Percentiles rank a stretch among this genome's conserved stretches.
Conservation (phyloP, 2,797 vertebrate genomes). For the Xiphorhynchus erythropygius region DNA sequence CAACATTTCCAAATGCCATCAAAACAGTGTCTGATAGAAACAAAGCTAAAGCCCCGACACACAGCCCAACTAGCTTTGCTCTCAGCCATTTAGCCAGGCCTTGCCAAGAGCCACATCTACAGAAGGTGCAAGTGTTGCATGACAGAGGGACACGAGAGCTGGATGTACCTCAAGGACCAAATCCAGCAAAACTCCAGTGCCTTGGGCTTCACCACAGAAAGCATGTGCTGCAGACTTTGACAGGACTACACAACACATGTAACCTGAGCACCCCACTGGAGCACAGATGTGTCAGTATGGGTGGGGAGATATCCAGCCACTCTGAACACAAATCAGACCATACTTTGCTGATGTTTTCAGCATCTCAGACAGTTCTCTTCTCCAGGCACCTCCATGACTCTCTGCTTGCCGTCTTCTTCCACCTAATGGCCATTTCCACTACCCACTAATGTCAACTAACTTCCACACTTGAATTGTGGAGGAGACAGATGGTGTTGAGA, state of each 20-base stretch:
- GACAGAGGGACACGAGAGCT: neutral
- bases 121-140: neutral
- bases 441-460: neutral
- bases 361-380: neutral
- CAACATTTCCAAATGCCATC: neutral
- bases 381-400: neutral
- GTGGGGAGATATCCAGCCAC: rapidly evolving
- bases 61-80: neutral
- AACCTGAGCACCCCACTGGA: neutral
- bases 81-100: neutral
- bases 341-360: neutral
- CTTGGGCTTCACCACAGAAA: neutral
- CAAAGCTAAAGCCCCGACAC: neutral
- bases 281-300: rapidly evolving
- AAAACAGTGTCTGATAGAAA: neutral
- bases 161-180: neutral
- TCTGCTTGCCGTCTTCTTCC: neutral
- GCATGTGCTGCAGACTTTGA: neutral
- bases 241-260: rapidly evolving
- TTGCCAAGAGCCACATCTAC: rapidly evolving
- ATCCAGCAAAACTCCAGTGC: neutral
- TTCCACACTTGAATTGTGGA: neutral
- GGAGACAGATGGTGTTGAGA: neutral
- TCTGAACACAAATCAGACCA: neutral
- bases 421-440: neutral